Evolutionary conservation across 2,113 vertebrate species (phyloP).

Genomic region (Myotis davidii): DNA sequence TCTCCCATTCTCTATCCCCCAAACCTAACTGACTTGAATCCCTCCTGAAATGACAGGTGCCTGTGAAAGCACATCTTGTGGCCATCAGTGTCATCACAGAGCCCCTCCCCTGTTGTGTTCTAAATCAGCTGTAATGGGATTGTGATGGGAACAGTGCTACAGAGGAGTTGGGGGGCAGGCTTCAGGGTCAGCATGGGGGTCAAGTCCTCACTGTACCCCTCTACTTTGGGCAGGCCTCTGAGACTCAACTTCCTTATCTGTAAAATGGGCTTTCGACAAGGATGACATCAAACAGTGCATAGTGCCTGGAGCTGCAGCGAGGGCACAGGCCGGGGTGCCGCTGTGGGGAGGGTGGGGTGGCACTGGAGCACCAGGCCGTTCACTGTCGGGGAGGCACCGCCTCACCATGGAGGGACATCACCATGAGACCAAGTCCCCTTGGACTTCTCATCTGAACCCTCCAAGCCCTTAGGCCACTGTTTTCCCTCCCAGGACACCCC

Average conservation of each 20-base stretch:
- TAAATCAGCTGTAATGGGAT: fast-evolving
- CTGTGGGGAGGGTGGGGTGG: fast-evolving
- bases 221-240: background rate
- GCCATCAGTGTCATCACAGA: fast-evolving
- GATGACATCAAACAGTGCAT: fast-evolving
- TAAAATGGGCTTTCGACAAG: background rate
- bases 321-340: fast-evolving
- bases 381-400: background rate
- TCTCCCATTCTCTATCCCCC: background rate
- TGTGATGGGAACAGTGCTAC: fast-evolving
- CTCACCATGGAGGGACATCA: fast-evolving
- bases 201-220: fast-evolving
- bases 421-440: too few relatives aligned
- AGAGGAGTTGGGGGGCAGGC: background rate
- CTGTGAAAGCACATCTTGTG: background rate
- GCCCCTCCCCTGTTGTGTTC: fast-evolving
- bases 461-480: background rate
- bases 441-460: background rate
- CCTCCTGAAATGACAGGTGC: background rate
- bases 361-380: fast-evolving
- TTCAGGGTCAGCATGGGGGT: background rate
- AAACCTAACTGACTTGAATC: background rate
- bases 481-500: background rate
- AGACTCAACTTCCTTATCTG: background rate
- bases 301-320: fast-evolving